Evolutionary conservation across 2,113 vertebrate genomes (phyloP).

Genomic region (Coryphaenoides rupestris): DNA sequence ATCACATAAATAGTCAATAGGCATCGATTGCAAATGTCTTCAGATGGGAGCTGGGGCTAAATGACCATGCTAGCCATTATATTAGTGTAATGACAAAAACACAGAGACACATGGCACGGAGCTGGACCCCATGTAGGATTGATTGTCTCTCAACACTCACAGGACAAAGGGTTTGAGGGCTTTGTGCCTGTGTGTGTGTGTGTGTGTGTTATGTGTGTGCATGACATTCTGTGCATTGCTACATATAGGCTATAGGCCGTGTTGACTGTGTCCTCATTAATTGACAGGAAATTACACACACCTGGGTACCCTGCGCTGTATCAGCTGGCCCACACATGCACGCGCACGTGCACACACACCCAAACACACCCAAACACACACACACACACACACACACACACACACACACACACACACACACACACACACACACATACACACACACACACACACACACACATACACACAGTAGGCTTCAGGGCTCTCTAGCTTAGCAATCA

Average conservation of each 20-base stretch:
- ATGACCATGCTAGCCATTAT: constrained; percentile 42
- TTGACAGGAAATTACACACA: no score
- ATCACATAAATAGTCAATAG: constrained; percentile 64
- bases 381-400: neutral
- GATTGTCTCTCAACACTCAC: constrained; percentile 41
- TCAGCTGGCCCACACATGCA: no score
- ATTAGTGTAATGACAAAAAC: constrained; percentile 61
- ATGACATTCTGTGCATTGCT: no score
- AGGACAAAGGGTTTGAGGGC: constrained; percentile 20
- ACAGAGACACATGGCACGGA: constrained; percentile 46
- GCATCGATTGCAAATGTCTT: constrained; percentile 53
- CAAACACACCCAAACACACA: no score
- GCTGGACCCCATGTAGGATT: constrained; percentile 51
- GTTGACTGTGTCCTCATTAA: no score
- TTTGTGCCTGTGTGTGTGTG: constrained; percentile 2
- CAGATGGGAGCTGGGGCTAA: constrained; percentile 47
- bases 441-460: neutral
- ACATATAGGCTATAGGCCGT: no score
- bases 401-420: neutral
- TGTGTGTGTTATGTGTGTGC: neutral
- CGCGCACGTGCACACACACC: no score
- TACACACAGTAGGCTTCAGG: neutral
- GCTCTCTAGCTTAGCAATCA: no score
- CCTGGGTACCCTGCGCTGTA: no score
- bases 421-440: neutral